Conservation (phyloP, 2,797 vertebrate species). For the Setipinna tenuifilis region DNA sequence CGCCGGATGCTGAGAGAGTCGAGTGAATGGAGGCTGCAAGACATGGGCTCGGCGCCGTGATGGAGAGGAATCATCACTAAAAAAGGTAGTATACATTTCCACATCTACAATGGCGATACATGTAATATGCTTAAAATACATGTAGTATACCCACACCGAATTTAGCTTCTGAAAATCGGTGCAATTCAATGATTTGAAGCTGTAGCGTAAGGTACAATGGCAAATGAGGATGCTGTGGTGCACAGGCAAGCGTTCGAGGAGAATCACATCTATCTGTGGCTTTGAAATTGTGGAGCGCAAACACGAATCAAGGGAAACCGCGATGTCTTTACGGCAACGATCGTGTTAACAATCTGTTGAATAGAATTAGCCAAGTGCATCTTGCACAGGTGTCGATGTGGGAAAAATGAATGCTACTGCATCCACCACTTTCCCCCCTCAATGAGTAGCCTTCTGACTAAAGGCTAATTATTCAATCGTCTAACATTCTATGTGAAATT, state of each 20-base stretch:
- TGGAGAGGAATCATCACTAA: constrained; percentile 69
- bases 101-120: not conserved
- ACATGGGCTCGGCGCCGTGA: constrained; percentile 67
- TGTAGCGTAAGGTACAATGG: constrained; percentile 13
- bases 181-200: not conserved
- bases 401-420: not conserved
- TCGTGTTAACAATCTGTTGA: constrained; percentile 7
- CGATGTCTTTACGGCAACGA: not conserved
- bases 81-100: constrained; percentile 61
- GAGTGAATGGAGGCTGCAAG: constrained; percentile 76
- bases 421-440: not conserved
- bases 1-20: constrained; percentile 74
- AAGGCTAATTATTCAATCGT: not conserved
- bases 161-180: not conserved
- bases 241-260: constrained; percentile 1
- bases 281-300: not conserved
- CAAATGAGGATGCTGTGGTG: constrained; percentile 16
- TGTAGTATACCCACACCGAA: not conserved
- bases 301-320: not conserved
- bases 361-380: not conserved
- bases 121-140: not conserved
- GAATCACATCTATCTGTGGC: not conserved
- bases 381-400: not conserved
- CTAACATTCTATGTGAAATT: not conserved
- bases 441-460: not conserved